Evolutionary conservation across 2,888 invertebrate species (phyloP).

Genomic region (Yponomeuta cagnagella): DNA sequence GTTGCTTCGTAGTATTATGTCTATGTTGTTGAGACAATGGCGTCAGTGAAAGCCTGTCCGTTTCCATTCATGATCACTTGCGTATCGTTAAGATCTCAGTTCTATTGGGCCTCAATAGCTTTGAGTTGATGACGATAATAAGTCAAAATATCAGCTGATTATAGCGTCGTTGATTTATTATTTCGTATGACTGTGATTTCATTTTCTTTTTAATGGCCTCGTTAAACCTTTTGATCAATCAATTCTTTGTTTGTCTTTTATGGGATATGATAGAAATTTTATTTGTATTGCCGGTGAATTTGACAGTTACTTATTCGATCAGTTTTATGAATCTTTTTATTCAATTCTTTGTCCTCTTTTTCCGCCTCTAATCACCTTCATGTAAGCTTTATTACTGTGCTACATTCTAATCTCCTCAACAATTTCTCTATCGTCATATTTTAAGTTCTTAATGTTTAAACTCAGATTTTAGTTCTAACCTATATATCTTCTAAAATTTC

Average conservation of each 20-base stretch:
- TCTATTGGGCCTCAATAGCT: constrained; percentile 28
- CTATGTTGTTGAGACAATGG: constrained; percentile 11
- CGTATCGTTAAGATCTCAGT: constrained; percentile 31
- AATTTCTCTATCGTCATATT: too few species aligned
- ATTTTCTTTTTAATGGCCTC: background rate
- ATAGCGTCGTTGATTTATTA: background rate
- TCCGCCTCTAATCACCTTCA: too few species aligned
- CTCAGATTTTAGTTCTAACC: too few species aligned
- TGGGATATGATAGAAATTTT: background rate
- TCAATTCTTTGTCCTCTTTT: too few species aligned
- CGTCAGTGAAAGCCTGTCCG: constrained; percentile 8
- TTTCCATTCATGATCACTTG: constrained; percentile 23
- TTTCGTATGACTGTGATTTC: background rate
- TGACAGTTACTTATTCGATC: too few species aligned
- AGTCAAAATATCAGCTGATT: constrained; percentile 7
- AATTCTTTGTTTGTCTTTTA: background rate
- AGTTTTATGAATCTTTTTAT: too few species aligned
- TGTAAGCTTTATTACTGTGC: too few species aligned
- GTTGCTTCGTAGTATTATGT: background rate
- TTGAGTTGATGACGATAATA: background rate
- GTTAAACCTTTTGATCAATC: background rate
- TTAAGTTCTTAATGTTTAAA: too few species aligned
- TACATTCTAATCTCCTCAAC: too few species aligned
- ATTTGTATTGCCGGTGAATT: too few species aligned
- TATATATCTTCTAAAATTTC: too few species aligned